Evolutionary conservation across 2,113 vertebrate species (phyloP).

Genomic region (Cynoglossus semilaevis): DNA sequence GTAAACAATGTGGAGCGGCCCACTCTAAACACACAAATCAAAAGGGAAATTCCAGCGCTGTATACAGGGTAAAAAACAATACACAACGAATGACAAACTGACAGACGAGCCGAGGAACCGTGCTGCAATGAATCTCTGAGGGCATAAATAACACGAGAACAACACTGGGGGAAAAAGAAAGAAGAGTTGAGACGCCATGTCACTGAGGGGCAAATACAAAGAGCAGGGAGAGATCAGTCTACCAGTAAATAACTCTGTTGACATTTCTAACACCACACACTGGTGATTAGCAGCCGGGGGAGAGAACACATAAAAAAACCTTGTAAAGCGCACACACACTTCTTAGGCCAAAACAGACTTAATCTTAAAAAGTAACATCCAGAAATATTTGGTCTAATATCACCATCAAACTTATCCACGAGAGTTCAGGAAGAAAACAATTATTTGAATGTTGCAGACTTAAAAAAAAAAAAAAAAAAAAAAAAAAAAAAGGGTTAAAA

Average conservation of each 20-base stretch:
- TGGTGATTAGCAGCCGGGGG: slow-evolving; percentile 27
- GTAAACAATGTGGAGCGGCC: slow-evolving; percentile 22
- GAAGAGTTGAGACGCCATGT: slow-evolving; percentile 63
- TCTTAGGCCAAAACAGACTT: slow-evolving; percentile 7
- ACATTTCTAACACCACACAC: slow-evolving; percentile 51
- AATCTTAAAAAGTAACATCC: neutral
- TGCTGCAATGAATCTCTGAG: slow-evolving; percentile 64
- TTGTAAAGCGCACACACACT: slow-evolving; percentile 20
- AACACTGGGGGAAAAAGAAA: slow-evolving; percentile 53
- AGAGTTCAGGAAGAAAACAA: neutral
- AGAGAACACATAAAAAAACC: slow-evolving; percentile 27
- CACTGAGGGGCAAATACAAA: slow-evolving; percentile 57
- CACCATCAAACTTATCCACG: neutral
- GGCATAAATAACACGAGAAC: slow-evolving; percentile 44
- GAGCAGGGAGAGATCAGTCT: slow-evolving; percentile 50
- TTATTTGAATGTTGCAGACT: too few relatives aligned
- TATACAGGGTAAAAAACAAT: slow-evolving; percentile 68
- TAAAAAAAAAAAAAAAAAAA: neutral
- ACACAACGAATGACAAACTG: slow-evolving; percentile 53
- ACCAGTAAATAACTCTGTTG: slow-evolving; percentile 43
- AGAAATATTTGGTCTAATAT: too few relatives aligned
- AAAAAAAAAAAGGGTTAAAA: slow-evolving; percentile 68
- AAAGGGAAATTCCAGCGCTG: slow-evolving; percentile 54
- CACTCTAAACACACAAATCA: slow-evolving; percentile 42
- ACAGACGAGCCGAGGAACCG: slow-evolving; percentile 39